Conservation (phyloP, 2,888 invertebrate species). For the Nomada lathburiana region DNA sequence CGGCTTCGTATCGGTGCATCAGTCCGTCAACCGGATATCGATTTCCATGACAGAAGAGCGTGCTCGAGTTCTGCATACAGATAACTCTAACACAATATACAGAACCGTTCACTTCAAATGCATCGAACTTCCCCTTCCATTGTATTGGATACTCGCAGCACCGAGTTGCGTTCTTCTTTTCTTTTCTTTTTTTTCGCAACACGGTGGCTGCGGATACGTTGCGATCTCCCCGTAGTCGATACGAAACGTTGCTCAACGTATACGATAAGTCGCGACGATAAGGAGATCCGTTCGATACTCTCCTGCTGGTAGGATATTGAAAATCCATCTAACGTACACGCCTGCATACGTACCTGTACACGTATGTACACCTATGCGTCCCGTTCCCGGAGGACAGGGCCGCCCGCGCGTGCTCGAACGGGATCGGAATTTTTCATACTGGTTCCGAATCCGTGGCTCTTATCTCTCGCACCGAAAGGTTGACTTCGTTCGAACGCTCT, state of each 20-base stretch:
- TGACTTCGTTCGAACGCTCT: background rate
- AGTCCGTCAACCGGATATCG: background rate
- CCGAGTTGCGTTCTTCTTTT: background rate
- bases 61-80: no score
- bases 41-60: background rate
- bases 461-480: slow-evolving; percentile 17
- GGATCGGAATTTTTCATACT: slow-evolving; percentile 61
- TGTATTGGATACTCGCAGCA: background rate
- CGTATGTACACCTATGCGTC: slow-evolving; percentile 16
- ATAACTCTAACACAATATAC: no score
- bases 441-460: slow-evolving; percentile 52
- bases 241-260: slow-evolving; percentile 16
- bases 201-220: background rate
- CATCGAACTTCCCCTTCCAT: background rate
- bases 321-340: slow-evolving; percentile 48
- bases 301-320: slow-evolving; percentile 53
- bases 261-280: slow-evolving; percentile 54
- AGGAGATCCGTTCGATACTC: slow-evolving; percentile 43
- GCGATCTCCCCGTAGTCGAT: background rate
- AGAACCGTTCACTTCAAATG: background rate
- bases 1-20: background rate
- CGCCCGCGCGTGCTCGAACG: slow-evolving; percentile 38
- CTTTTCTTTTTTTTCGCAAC: background rate
- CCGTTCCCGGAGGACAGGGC: slow-evolving; percentile 7
- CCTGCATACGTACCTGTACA: background rate